Base-by-base conservation (phyloP, 1,140 invertebrate genomes). In the Caenorhabditis briggsae region DNA sequence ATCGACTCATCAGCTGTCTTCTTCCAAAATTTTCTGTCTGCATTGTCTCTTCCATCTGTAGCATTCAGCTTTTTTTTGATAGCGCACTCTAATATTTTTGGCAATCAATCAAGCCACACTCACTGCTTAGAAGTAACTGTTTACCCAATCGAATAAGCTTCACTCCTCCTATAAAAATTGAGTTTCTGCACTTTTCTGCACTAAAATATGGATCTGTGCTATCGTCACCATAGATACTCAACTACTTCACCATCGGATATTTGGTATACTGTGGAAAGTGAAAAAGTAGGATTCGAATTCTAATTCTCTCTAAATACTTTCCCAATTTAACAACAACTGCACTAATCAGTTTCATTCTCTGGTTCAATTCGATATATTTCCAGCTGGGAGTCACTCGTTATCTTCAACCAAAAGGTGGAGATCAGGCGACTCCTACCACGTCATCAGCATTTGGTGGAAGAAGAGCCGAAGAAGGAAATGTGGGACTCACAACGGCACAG, bases 311-410 rank as follows among this genome's bases (percentile, higher is more conserved):
- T 70, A 18, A 46, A 43, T 7, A 43, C 23, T 70, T 43, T 12
- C 46, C 33, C 41, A 50, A 23, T 23, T 41, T 70, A 48, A 70
- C 41, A 16, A n/a, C 6, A 25, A 70, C 16, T 70, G 5, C 3
- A 20, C 25, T 11, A 18, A 20, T 1, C 23, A 25, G 11, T 25
- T 25, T 8, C 5, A 58, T 18, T n/a, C 8, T 8, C 8, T 20
- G 18, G 25, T 25, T 25, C n/a, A 33, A 33, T 33, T n/a, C 18
- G 20, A 46, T 43, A 7, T 25, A 18, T 43, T 78, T 78, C 20
- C 43, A 78, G 70, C 70, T 78, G 70, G 70, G 70, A 23, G 46
- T 78, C 70, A 78, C 43, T 78, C 70, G 20, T 23, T 78, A 78
- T 23, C n/a, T 78, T 12, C 70, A 78, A 50, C 14, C 70, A 78